Percentiles rank a stretch among this genome's conserved stretches.
phyloP scores from a whole-genome alignment of 2,888 invertebrate genomes.

The Ferdinandea cuprea region DNA sequence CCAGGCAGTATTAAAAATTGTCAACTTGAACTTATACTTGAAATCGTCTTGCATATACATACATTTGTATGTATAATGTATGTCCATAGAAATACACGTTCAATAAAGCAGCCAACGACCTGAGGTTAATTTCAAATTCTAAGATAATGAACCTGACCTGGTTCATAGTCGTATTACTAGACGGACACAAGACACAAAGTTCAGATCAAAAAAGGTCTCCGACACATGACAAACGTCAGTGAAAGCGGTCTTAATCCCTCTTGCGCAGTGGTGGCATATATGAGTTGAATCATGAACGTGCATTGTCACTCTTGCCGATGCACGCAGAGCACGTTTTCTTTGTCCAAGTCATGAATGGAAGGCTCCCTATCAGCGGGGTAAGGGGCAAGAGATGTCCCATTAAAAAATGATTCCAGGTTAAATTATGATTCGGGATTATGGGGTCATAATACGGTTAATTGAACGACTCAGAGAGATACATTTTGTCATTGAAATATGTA shows the following conservation, averaged over 20 bases:
- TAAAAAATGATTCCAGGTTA: slow-evolving; percentile 18
- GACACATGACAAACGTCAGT: slow-evolving; percentile 32
- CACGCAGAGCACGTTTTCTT: slow-evolving; percentile 12
- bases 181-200: not conserved
- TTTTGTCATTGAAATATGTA: slow-evolving; percentile 4
- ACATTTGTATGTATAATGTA: not conserved
- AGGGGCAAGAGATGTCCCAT: not conserved
- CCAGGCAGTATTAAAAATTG: slow-evolving; percentile 17
- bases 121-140: slow-evolving; percentile 60
- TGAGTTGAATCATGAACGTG: slow-evolving; percentile 10
- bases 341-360: slow-evolving; percentile 13
- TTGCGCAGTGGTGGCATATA: slow-evolving; percentile 1
- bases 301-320: slow-evolving; percentile 30
- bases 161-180: slow-evolving; percentile 6
- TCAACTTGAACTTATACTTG: slow-evolving; percentile 68
- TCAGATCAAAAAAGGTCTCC: slow-evolving; percentile 39
- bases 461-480: slow-evolving; percentile 25
- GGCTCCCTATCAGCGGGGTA: not conserved
- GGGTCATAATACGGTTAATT: slow-evolving; percentile 56
- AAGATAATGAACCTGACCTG: slow-evolving; percentile 68
- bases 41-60: slow-evolving; percentile 19
- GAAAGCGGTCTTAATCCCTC: slow-evolving; percentile 62
- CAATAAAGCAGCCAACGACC: slow-evolving; percentile 64
- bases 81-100: not conserved
- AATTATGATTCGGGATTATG: slow-evolving; percentile 50